These are phyloP conservation scores for Toxostoma redivivum DNA, from an alignment of 2,113 vertebrate species.

Conservation along the genomic window DNA sequence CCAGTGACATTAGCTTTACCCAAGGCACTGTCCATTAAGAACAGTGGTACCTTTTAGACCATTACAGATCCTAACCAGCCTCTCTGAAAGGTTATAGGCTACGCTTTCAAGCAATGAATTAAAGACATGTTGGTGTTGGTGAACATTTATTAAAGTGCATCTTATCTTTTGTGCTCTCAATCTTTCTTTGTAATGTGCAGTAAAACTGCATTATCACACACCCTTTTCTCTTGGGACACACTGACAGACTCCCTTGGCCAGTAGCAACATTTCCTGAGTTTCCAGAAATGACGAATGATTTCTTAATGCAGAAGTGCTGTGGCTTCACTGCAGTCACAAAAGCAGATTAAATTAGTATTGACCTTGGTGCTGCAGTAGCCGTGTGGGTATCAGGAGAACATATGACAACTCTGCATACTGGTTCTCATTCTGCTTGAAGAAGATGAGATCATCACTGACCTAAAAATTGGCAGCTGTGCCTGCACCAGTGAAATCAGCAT, in stretches of 20 bases:
- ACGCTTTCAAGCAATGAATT: background rate
- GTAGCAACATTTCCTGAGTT: conserved; percentile 23
- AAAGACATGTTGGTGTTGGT: background rate
- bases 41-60: background rate
- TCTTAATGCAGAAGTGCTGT: conserved; percentile 34
- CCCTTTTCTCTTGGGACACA: background rate
- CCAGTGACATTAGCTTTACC: background rate
- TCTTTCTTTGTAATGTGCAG: background rate
- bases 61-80: background rate
- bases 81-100: background rate
- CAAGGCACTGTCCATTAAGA: background rate
- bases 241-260: background rate
- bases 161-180: background rate
- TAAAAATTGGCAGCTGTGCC: conserved; percentile 61
- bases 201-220: background rate
- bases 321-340: conserved; percentile 49
- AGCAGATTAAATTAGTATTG: conserved; percentile 65
- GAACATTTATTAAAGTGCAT: conserved; percentile 15
- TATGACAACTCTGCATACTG: background rate
- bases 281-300: conserved; percentile 51
- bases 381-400: background rate
- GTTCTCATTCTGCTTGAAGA: conserved; percentile 35
- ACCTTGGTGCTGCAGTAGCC: conserved; percentile 35
- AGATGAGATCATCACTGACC: conserved; percentile 63
- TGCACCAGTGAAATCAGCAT: conserved; percentile 20